Evolutionary conservation across 2,888 invertebrate genomes (phyloP), one percentile per base, ranked within the genome.

Genomic region (Melikaiella ostensackeni): DNA sequence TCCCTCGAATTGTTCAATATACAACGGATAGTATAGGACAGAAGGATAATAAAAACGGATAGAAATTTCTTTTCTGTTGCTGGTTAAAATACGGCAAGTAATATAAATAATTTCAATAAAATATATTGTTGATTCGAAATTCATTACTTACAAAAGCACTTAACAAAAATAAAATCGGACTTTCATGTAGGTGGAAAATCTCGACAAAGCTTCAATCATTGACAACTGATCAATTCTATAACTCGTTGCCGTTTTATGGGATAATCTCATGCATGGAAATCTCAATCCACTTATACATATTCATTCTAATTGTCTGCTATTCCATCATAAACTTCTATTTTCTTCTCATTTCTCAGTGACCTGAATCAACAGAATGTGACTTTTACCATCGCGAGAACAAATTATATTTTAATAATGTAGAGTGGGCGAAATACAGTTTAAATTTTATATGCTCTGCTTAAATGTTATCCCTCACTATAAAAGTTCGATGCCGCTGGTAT

Each of bases 241-340:
- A 50, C 46, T 70, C 6, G 30, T 70, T 70, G 30, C 50, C 6
- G 27, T 70, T 70, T 50, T 70, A n/a, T 50, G 11, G 24, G 30
- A 70, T 70, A 70, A 70, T 50, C 30, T 33, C 70, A 70, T 70
- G 70, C 70, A 70, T 70, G 33, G 46, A 70, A 70, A 70, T 70
- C 57, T 57, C 24, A 57, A 57, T 24, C 24, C 24, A 57, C 57
- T 57, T 57, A 24, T 57, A 13, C 57, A 57, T 57, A 57, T 57
- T 57, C 57, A 57, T 24, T 50, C 30, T 70, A 70, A 70, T 33
- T 70, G 70, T 70, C 19, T 9, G 19, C 16, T 27, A 70, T 70
- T 50, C 27, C 70, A 70, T 70, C 50, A 50, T 70, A 70, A 70
- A 50, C 50, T 13, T 57, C 21, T 24, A 57, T 57, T 57, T 24